Conservation (phyloP, 2,113 vertebrate genomes). For the Platysternon megacephalum region DNA sequence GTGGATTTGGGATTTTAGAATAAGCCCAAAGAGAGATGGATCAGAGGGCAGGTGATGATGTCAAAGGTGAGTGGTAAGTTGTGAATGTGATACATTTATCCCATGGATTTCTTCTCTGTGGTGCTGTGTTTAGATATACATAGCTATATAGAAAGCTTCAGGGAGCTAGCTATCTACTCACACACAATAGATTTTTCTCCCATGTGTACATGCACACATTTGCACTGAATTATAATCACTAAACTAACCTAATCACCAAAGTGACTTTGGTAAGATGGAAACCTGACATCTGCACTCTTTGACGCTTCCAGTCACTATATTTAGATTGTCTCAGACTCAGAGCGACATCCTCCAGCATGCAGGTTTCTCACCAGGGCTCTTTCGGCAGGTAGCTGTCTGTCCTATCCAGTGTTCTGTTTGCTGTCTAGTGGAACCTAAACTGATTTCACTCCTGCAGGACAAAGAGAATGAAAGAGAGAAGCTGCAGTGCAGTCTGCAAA, state of each 20-base stretch:
- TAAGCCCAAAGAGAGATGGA: background rate
- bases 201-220: conserved; percentile 1
- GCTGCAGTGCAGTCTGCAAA: background rate
- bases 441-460: background rate
- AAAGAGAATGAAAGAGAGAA: background rate
- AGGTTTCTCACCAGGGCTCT: background rate
- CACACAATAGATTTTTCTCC: conserved; percentile 15
- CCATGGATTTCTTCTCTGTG: background rate
- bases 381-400: conserved; percentile 9
- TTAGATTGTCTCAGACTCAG: background rate
- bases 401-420: background rate
- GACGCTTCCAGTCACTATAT: background rate
- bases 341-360: background rate
- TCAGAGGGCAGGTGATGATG: background rate
- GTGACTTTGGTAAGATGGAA: conserved; percentile 20
- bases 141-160: background rate
- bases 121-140: background rate
- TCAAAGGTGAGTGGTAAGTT: background rate
- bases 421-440: conserved; percentile 20
- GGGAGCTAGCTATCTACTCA: background rate
- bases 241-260: background rate
- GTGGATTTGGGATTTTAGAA: background rate
- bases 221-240: conserved; percentile 39
- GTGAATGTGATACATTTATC: background rate
- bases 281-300: conserved; percentile 37